These are phyloP conservation scores for Spea multiplicata DNA, from an alignment of 2,113 vertebrate genomes.

Conservation along the genomic window DNA sequence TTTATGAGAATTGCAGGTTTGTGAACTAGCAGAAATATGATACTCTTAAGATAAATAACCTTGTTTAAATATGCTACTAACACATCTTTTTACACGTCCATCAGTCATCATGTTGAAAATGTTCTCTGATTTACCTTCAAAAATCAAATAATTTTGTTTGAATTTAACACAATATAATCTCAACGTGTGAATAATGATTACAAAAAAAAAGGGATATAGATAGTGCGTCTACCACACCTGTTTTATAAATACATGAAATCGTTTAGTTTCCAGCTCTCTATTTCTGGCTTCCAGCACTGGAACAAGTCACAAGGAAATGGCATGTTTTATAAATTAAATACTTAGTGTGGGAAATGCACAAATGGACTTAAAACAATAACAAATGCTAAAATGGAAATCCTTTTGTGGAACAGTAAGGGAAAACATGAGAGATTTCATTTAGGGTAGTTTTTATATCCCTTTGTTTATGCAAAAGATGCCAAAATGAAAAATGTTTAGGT, in stretches of 20 bases:
- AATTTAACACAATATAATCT: too few species aligned
- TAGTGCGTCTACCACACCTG: not conserved
- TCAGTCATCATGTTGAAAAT: too few species aligned
- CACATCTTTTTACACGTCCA: too few species aligned
- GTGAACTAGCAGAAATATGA: too few species aligned
- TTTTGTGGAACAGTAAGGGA: slow-evolving; percentile 14
- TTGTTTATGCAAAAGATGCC: slow-evolving; percentile 36
- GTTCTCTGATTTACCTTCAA: too few species aligned
- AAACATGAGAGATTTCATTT: slow-evolving; percentile 26
- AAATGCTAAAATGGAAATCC: slow-evolving; percentile 43
- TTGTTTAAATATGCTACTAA: too few species aligned
- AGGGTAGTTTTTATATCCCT: slow-evolving; percentile 11
- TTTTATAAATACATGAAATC: slow-evolving; percentile 4
- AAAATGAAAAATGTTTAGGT: slow-evolving; percentile 20
- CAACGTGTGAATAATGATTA: too few species aligned
- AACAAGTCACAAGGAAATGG: slow-evolving; percentile 7
- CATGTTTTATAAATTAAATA: slow-evolving; percentile 46
- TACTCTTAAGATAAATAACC: too few species aligned
- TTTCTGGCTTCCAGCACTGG: slow-evolving; percentile 25
- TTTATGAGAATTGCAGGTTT: too few species aligned
- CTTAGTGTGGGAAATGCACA: slow-evolving; percentile 33
- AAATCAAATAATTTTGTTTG: too few species aligned
- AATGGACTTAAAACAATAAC: slow-evolving; percentile 45
- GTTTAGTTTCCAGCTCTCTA: slow-evolving; percentile 1
- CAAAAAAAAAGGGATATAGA: too few species aligned